Evolutionary conservation across 2,888 invertebrate genomes (phyloP), one percentile per base, ranked within the genome.

Genomic region (Galeopsomyia nigrocyanea): DNA sequence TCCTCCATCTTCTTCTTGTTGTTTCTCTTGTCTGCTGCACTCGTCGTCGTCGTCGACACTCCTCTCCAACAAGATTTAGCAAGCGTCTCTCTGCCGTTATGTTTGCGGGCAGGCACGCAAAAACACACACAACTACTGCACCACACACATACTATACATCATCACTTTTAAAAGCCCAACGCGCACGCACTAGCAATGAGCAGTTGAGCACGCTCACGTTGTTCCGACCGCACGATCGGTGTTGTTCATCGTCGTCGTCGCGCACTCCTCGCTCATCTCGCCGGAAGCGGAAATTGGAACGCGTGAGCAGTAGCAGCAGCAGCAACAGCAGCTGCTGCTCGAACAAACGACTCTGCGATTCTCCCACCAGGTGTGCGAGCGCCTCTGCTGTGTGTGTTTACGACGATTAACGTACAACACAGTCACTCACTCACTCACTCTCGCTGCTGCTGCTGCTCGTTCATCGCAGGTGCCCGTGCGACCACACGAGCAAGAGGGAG

Each of bases 1-100:
- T 75, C 75, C 66, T 75, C 75, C 75, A 75, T 75, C 39, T 61
- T 69, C 31, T 51, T 39, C 17, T 53, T 7, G 53, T 9, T 14
- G 53, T 10, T 7, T 3, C 17, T 17, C 19, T 53, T 21, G 5
- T 6, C n/a, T 17, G 53, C 17, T 53, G 17, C 17, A 7, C 19
- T 53, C 53, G 5, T 19, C 17, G 53, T 53, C n/a, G 53, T 16
- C 16, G 10, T 50, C 53, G 17, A 19, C 17, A 26, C 26, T 26
- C 26, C 26, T 3, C 26, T 26, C 26, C 26, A 2, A 26, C 26
- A 5, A 26, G 53, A 7, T 21, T 17, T 17, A 17, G 2, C 17
- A 19, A 17, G 53, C 53, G 9, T 17, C 13, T n/a, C 53, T 53
- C 19, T n/a, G n/a, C n/a, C 53, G 17, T 17, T 53, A 13, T 10